A percentile compares a stretch with the other conserved stretches of the same genome.
These are phyloP conservation scores for Drosophila merina DNA, from an alignment of 2,888 invertebrate species.

Conservation along the genomic window DNA sequence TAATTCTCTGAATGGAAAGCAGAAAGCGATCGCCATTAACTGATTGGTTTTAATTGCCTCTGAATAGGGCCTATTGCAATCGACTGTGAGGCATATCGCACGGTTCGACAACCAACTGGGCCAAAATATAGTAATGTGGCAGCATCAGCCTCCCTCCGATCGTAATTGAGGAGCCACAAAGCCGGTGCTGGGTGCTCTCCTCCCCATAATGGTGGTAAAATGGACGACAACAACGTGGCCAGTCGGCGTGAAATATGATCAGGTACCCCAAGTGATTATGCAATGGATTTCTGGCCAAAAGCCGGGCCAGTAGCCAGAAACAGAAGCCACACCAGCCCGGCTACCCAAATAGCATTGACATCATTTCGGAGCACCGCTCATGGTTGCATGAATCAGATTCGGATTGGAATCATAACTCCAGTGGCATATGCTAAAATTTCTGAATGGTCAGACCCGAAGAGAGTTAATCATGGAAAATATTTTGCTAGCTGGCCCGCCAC, in stretches of 20 bases:
- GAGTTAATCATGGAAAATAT: slow-evolving; percentile 68
- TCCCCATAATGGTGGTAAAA: slow-evolving; percentile 44
- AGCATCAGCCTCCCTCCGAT: slow-evolving; percentile 67
- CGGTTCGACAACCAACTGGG: slow-evolving; percentile 69
- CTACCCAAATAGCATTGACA: slow-evolving; percentile 77
- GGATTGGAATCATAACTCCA: slow-evolving; percentile 69
- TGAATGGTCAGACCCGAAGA: slow-evolving; percentile 28
- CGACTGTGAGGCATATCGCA: slow-evolving; percentile 63
- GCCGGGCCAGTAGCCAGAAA: slow-evolving; percentile 47
- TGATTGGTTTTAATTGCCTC: slow-evolving; percentile 57
- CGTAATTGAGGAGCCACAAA: slow-evolving; percentile 69
- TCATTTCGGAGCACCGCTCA: slow-evolving; percentile 71
- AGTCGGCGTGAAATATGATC: slow-evolving; percentile 78
- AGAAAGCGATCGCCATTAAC: slow-evolving; percentile 54
- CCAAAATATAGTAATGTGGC: slow-evolving; percentile 51
- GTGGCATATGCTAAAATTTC: slow-evolving; percentile 25
- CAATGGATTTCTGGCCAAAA: slow-evolving; percentile 57
- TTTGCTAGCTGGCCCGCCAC: slow-evolving; percentile 77
- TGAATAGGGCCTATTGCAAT: slow-evolving; percentile 26
- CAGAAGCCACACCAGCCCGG: slow-evolving; percentile 10
- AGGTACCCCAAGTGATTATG: slow-evolving; percentile 60
- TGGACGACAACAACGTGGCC: slow-evolving; percentile 59
- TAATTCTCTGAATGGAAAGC: neutral
- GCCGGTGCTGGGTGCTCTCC: slow-evolving; percentile 4
- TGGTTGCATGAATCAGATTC: slow-evolving; percentile 49